Evolutionary conservation across 2,797 vertebrate species (phyloP).

Genomic region (Syngnathus rostellatus): DNA sequence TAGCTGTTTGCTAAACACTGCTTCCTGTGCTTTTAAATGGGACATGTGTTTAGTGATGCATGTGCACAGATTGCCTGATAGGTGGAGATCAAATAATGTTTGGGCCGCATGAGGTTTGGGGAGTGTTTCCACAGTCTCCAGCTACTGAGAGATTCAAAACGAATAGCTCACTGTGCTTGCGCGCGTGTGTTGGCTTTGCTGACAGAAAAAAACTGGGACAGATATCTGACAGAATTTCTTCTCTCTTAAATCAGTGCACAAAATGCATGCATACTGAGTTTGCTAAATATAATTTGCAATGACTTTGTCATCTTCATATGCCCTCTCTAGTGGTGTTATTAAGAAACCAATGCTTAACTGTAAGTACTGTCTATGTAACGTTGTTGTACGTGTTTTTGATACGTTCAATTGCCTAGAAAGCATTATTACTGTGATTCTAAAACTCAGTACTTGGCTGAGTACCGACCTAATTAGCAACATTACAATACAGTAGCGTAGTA

Average conservation of each 20-base stretch:
- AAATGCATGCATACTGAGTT: not conserved
- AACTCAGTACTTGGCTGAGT: too few relatives aligned
- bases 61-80: constrained; percentile 8
- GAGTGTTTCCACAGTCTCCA: not conserved
- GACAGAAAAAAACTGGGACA: constrained; percentile 4
- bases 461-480: too few relatives aligned
- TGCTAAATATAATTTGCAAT: not conserved
- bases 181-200: not conserved
- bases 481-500: not conserved
- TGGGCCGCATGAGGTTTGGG: constrained; percentile 4
- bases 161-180: not conserved
- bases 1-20: not conserved
- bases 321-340: not conserved
- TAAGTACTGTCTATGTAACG: too few relatives aligned
- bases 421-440: too few relatives aligned
- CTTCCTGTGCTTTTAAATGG: constrained; percentile 6
- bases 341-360: not conserved
- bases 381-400: too few relatives aligned
- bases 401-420: too few relatives aligned
- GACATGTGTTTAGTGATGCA: constrained; percentile 4
- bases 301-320: not conserved
- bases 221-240: constrained; percentile 5
- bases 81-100: constrained; percentile 8
- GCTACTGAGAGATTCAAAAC: constrained; percentile 1
- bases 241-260: not conserved